These are phyloP conservation scores for Idaea aversata DNA, from an alignment of 2,888 invertebrate genomes.

Conservation along the genomic window DNA sequence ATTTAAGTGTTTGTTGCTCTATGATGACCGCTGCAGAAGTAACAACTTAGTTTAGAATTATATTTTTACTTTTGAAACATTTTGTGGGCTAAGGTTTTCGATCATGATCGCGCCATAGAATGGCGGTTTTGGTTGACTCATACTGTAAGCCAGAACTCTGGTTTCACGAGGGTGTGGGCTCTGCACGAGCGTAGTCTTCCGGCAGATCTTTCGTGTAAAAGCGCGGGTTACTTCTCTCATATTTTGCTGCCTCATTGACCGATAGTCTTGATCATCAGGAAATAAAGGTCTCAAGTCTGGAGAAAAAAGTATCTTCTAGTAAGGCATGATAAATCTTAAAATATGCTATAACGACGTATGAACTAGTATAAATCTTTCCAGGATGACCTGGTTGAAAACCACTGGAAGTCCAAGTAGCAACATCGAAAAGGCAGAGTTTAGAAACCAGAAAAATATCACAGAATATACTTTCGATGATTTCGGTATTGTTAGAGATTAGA, in stretches of 20 bases:
- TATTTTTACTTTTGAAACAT: neutral
- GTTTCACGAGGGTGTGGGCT: no score
- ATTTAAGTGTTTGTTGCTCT: neutral
- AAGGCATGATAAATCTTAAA: no score
- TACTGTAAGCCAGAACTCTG: no score
- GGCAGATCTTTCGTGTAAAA: no score
- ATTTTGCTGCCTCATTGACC: no score
- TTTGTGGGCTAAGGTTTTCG: neutral
- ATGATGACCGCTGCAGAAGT: neutral
- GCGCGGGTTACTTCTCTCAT: no score
- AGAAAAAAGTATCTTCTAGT: no score
- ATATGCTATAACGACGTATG: neutral
- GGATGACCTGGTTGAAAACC: conserved; percentile 79
- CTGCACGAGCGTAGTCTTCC: no score
- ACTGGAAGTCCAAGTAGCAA: conserved; percentile 87
- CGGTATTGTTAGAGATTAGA: conserved; percentile 58
- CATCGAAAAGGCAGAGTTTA: conserved; percentile 87
- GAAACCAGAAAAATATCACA: conserved; percentile 80
- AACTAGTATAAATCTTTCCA: conserved; percentile 37
- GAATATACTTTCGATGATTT: conserved; percentile 75
- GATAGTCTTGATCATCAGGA: no score
- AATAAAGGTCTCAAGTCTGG: no score
- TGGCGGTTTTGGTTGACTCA: no score
- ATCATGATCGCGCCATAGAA: no score
- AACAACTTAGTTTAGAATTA: neutral